Evolutionary conservation across 2,797 vertebrate genomes (phyloP).

Genomic region (Sebastes trivittatus): DNA sequence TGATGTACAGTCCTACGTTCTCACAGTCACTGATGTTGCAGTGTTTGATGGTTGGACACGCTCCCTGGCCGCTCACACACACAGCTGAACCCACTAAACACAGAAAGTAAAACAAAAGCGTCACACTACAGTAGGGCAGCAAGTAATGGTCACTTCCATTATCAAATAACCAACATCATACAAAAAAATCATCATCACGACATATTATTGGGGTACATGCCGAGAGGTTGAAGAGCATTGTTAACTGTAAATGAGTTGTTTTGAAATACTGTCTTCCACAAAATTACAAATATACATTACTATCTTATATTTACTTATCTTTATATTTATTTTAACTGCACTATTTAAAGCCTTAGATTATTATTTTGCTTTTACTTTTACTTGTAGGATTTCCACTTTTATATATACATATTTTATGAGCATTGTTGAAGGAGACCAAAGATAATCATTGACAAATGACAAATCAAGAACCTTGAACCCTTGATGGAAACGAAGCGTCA

Average conservation of each 20-base stretch:
- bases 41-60: constrained; percentile 98
- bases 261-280: no score
- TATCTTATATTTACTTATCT: no score
- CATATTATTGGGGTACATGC: no score
- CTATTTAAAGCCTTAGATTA: no score
- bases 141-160: neutral
- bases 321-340: no score
- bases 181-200: neutral
- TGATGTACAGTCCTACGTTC: constrained; percentile 98
- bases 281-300: no score
- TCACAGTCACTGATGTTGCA: constrained; percentile 99
- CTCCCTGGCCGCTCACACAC: constrained; percentile 98
- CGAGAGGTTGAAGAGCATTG: no score
- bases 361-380: no score
- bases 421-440: neutral
- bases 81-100: constrained; percentile 95
- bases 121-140: neutral
- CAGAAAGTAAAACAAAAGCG: neutral
- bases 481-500: neutral
- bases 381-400: no score
- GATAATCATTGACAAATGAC: neutral
- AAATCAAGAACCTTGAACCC: neutral
- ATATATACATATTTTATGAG: neutral
- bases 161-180: neutral
- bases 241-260: no score